Evolutionary conservation across 2,113 vertebrate species (phyloP).

Genomic region (Rallus limicola): DNA sequence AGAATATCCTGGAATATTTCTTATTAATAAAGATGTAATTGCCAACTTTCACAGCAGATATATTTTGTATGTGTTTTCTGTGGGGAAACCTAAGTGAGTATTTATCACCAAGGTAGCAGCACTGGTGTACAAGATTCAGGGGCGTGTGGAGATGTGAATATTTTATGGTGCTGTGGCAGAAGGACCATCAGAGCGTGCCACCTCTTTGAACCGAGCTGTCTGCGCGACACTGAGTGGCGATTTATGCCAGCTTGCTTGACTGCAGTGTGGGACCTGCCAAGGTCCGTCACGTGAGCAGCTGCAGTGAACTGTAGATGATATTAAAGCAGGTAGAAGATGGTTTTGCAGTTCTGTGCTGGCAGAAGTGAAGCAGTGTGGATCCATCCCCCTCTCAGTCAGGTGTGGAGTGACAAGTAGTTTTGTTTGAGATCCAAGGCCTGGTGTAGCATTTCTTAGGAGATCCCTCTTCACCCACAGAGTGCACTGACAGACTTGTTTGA

Average conservation of each 20-base stretch:
- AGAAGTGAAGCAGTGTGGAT: not conserved
- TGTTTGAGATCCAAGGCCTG: not conserved
- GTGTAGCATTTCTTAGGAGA: not conserved
- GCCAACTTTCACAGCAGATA: not conserved
- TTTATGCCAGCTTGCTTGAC: constrained; percentile 17
- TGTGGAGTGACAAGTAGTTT: not conserved
- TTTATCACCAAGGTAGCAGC: not conserved
- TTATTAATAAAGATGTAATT: not conserved
- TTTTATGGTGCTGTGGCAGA: not conserved
- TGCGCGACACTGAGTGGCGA: not conserved
- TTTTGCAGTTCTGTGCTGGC: not conserved
- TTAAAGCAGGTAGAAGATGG: not conserved
- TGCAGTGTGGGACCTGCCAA: not conserved
- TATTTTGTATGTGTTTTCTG: not conserved
- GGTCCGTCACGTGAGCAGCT: not conserved
- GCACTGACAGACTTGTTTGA: not conserved
- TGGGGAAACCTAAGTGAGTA: not conserved
- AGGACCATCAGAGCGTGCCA: not conserved
- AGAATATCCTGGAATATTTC: not conserved
- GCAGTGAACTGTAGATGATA: not conserved
- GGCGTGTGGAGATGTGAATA: not conserved
- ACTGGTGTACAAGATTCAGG: not conserved
- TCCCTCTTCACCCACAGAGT: not conserved
- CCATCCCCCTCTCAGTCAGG: not conserved
- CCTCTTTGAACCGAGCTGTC: not conserved